Percentiles rank a stretch among this genome's conserved stretches.
These are phyloP conservation scores for Scomber japonicus DNA, from an alignment of 2,113 vertebrate species.

Conservation along the genomic window DNA sequence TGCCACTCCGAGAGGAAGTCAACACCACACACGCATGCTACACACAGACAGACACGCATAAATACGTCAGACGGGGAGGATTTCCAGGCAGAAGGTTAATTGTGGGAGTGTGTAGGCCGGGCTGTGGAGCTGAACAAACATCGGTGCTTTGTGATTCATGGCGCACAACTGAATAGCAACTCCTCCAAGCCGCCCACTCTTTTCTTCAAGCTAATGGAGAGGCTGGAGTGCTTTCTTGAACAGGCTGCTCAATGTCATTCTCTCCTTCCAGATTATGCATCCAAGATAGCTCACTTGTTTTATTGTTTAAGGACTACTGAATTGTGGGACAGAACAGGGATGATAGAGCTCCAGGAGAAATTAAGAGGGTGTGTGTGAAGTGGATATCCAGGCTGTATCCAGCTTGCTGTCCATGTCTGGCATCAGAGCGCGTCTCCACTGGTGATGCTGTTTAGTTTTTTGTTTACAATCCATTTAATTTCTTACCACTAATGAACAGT, in stretches of 20 bases:
- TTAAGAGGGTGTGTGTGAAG: not conserved
- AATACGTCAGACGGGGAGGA: conserved; percentile 45
- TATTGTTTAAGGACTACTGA: conserved; percentile 37
- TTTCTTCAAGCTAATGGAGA: conserved; percentile 59
- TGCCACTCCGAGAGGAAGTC: conserved; percentile 34
- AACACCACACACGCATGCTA: conserved; percentile 1
- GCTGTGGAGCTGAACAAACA: conserved; percentile 58
- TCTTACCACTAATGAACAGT: not conserved
- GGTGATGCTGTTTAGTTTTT: not conserved
- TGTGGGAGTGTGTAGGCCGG: conserved; percentile 69
- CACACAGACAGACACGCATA: conserved; percentile 7
- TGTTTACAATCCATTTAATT: not conserved
- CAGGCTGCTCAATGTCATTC: conserved; percentile 21
- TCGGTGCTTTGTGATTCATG: conserved; percentile 70
- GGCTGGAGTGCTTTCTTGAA: conserved; percentile 58
- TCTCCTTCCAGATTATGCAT: conserved; percentile 29
- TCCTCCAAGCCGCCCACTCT: conserved; percentile 39
- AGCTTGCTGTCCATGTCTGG: not conserved
- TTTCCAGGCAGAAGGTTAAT: conserved; percentile 77
- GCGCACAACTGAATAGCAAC: conserved; percentile 55
- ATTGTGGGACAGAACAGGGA: not conserved
- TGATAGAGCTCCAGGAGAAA: not conserved
- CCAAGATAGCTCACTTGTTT: conserved; percentile 45
- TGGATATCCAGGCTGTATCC: not conserved
- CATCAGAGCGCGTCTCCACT: not conserved